Evolutionary conservation across 2,888 invertebrate genomes (phyloP), one percentile per base, ranked within the genome.

Genomic region (Melikaiella ostensackeni): DNA sequence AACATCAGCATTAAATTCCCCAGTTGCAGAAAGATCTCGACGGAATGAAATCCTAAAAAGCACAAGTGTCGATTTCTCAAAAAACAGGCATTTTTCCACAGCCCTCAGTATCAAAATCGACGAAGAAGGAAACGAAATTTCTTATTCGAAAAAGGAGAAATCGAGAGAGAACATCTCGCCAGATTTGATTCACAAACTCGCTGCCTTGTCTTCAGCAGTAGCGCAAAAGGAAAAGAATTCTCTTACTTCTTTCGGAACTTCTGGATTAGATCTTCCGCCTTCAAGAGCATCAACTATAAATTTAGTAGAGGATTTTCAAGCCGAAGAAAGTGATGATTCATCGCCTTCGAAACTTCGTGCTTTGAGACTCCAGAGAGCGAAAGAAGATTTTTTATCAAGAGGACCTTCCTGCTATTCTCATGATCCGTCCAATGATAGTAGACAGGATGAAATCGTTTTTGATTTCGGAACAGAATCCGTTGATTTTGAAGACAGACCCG

Each of bases 371-470:
- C 93, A 94, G 82, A 94, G 93, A 78, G 96, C 96, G 0, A 95
- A 95, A 86, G 96, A 96, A 84, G 94, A 94, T 82, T 96, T 96
- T 84, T 88, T 96, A 16, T 92, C 93, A 0, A 92, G 93, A 11
- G 84, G 81, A 0, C 85, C 85, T 2, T 81, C 82, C 24, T 86
- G 82, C 27, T 81, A 82, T 55, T 86, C 86, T 0, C 76, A 83
- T 33, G 79, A 80, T 57, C 77, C 83, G 13, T 64, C 76, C 64
- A 59, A 55, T 8, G 76, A 78, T 8, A 59, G 76, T 19, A 61
- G 46, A 30, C 73, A 75, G 2, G 64, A 63, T 46, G 79, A 74
- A 16, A 75, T 76, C 27, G 38, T 27, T 21, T 75, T 70, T 1
- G 27, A 19, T 50, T 24, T 50, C 1, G 77, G 59, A 33, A 62